Percentiles rank a stretch among this genome's conserved stretches.
phyloP scores from a whole-genome alignment of 2,113 vertebrate species.

The Spea bombifrons region DNA sequence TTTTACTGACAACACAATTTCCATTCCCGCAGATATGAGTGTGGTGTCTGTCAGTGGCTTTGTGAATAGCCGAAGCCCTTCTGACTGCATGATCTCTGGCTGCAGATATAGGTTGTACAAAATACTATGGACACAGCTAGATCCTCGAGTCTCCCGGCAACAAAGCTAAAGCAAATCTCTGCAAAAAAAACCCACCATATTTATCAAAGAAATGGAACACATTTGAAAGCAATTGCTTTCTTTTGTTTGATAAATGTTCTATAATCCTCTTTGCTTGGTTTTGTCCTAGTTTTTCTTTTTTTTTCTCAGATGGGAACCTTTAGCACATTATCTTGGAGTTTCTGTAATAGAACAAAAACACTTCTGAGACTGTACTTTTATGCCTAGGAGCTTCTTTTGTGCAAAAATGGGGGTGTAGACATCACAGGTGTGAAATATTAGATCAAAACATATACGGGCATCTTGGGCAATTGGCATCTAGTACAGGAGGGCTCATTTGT shows the following conservation, averaged over 20 bases:
- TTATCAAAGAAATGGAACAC: constrained; percentile 10
- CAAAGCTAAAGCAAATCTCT: neutral
- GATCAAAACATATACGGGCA: no score
- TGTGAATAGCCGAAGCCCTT: constrained; percentile 34
- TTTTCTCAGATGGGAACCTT: neutral
- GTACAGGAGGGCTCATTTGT: no score
- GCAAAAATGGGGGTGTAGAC: no score
- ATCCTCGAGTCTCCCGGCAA: constrained; percentile 18
- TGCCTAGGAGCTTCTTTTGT: no score
- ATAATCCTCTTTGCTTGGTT: neutral
- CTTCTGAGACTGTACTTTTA: no score
- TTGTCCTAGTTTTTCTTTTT: neutral
- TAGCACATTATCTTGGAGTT: neutral
- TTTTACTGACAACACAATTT: no score
- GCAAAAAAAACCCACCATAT: constrained; percentile 17
- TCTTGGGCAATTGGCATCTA: no score
- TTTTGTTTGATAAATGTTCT: neutral
- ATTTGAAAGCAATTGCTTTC: neutral
- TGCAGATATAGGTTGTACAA: constrained; percentile 18
- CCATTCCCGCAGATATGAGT: neutral
- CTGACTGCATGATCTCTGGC: constrained; percentile 34
- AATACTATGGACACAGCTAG: constrained; percentile 19
- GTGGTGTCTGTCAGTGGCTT: constrained; percentile 11
- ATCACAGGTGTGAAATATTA: no score
- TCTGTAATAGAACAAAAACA: neutral